Evolutionary conservation across 2,797 vertebrate genomes (phyloP), one percentile per base, ranked within the genome.

Genomic region (Platyrinchus mystaceus): DNA sequence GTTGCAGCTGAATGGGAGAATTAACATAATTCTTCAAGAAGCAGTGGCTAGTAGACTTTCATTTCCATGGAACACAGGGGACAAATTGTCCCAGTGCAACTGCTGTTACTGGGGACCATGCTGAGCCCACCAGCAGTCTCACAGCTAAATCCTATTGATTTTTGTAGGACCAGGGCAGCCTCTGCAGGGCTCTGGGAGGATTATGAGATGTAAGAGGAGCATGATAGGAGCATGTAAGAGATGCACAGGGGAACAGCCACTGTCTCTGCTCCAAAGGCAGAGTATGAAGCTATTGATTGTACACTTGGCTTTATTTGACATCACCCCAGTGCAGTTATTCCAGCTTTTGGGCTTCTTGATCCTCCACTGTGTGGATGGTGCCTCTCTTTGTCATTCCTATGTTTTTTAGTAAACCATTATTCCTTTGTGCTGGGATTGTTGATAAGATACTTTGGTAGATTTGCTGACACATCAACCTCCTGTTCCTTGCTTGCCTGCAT

Each of bases 111-210:
- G 70, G 63, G 46, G 64, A 39, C 3, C 2, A 2, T 75, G 56
- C 86, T 84, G 74, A 84, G 80, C 67, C 66, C 73, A 60, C 70
- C 86, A 83, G 47, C 80, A 77, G 34, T 43, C 70, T 87, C 64
- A 36, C 67, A 66, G 67, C 50, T 82, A 82, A 84, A 60, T 26
- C 77, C 47, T 52, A 74, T 5, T 74, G 88, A 87, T 89, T 79
- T 94, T 53, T 77, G n/a, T 27, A 64, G 64, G 74, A 89, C 76
- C 82, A 28, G 46, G 34, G 75, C 90, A 93, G 75, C 66, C 58
- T 89, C 69, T 90, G 60, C 71, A 68, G 92, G 78, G 79, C 81
- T 89, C 75, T 64, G 59, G 46, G n/a, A 47, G 73, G 79, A 89
- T 93, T 94, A 75, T 81, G 36, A 71, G 69, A 37, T 49, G 82